Base-by-base conservation (phyloP, 2,113 vertebrate genomes). In the Lophius piscatorius region DNA sequence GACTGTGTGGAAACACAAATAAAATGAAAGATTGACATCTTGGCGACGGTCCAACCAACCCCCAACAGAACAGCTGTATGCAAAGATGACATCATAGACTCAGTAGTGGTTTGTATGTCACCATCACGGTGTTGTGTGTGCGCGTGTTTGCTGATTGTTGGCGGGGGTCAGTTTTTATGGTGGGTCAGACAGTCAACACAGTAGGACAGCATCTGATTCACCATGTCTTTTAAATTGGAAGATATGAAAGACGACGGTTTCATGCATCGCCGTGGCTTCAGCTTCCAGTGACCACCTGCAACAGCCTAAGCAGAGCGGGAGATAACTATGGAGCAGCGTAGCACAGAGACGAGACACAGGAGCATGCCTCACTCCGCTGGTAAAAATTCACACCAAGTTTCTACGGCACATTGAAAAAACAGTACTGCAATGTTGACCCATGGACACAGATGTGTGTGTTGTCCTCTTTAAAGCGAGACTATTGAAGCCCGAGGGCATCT, bases 11-110 rank as follows among this genome's bases (percentile, higher is more conserved):
- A 68, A 2, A 41, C 28, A 40, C 28, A 63, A 48, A 76, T 35
- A 71, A 81, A 65, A 55, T n/a, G n/a, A n/a, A n/a, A n/a, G n/a
- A n/a, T n/a, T n/a, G n/a, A n/a, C n/a, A n/a, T n/a, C n/a, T n/a
- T n/a, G n/a, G n/a, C n/a, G n/a, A n/a, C n/a, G n/a, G n/a, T n/a
- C n/a, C n/a, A n/a, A n/a, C n/a, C n/a, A n/a, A n/a, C 51, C 59
- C 64, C 67, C 69, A 58, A 76, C 81, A 74, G 40, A 75, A n/a
- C n/a, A 82, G 62, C 77, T 51, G 72, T 70, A 52, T n/a, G n/a
- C n/a, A 63, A 76, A 84, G 69, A 76, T 80, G 76, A 82, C 81
- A 76, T 35, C 80, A 77, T 28, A 56, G 67, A 71, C 73, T 82
- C 62, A 76, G 72, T 56, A 74, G 70, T 59, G 61, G 42, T 56